Percentiles rank a stretch among this genome's conserved stretches.
These are phyloP conservation scores for Eupleurogrammus muticus DNA, from an alignment of 2,797 vertebrate genomes.

Conservation along the genomic window DNA sequence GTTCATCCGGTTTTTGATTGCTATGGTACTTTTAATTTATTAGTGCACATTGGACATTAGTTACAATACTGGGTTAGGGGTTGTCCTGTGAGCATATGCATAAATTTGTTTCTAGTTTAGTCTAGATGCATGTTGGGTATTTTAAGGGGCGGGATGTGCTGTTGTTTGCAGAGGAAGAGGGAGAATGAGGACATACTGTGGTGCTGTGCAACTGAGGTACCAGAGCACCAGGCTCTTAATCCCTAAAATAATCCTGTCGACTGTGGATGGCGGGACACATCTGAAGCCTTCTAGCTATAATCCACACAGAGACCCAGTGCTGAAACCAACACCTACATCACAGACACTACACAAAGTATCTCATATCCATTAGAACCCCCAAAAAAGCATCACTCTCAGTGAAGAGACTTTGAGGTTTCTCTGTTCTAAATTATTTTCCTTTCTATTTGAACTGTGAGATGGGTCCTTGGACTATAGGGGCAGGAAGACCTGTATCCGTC, in stretches of 20 bases:
- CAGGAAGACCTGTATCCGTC: slow-evolving; percentile 6
- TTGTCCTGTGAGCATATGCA: not conserved
- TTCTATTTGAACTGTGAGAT: slow-evolving; percentile 23
- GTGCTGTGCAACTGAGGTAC: slow-evolving; percentile 70
- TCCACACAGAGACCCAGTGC: slow-evolving; percentile 68
- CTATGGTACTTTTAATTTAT: slow-evolving; percentile 2
- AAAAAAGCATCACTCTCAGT: slow-evolving; percentile 4
- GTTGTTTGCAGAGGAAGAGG: slow-evolving; percentile 41
- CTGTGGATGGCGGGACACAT: slow-evolving; percentile 76
- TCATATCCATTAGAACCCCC: slow-evolving; percentile 19
- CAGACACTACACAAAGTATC: slow-evolving; percentile 38
- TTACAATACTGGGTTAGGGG: not conserved
- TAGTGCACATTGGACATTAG: slow-evolving; percentile 3
- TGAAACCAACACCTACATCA: slow-evolving; percentile 63
- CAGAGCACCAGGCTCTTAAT: slow-evolving; percentile 78
- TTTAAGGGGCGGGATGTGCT: slow-evolving; percentile 38
- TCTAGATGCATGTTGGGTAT: slow-evolving; percentile 18
- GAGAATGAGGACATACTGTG: slow-evolving; percentile 66
- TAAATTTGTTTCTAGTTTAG: slow-evolving; percentile 25
- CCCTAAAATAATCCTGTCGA: slow-evolving; percentile 81
- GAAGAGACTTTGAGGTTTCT: slow-evolving; percentile 22
- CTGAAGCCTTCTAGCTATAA: slow-evolving; percentile 75
- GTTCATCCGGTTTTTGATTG: not conserved
- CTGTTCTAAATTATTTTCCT: not conserved
- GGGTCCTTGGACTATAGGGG: slow-evolving; percentile 16